Base-by-base conservation (phyloP, 2,797 vertebrate species). In the Myotis pilosus region DNA sequence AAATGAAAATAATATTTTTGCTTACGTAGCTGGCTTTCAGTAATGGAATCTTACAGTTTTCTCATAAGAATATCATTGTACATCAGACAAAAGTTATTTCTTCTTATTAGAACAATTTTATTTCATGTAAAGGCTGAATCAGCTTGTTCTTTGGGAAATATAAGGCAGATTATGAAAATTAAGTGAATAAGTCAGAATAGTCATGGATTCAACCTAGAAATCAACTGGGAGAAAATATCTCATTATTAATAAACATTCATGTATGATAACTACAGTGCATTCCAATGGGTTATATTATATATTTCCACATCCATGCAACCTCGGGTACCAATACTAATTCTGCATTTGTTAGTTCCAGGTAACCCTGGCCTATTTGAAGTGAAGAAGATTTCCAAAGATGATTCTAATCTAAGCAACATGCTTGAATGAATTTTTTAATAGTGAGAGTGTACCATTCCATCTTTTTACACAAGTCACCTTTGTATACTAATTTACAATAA, bases 81-180 rank as follows among this genome's bases (percentile, higher is more conserved):
- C 49, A 89, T 53, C n/a, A 94, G 64, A 82, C 44, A 94, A 95
- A 91, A 11, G 3, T 86, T 93, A 83, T 96, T 97, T 47, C 90
- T 91, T 97, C 97, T 97, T 97, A 97, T 97, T 97, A 96, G 86
- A 97, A 97, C 20, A 93, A 87, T 94, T 92, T 98, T 38, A 93
- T 96, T 96, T 95, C 94, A 95, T 71, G 90, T 96, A 87, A 96
- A 88, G 91, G 66, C 90, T 96, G 91, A 97, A 69, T 97, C 92
- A 97, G 87, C 78, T 93, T 97, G 28, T 92, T 96, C 60, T 96
- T 97, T 96, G 89, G 90, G 57, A 96, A 94, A 71, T 96, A 66
- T 91, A 94, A 96, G 75, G 62, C 87, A 93, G 57, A 78, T 64
- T 84, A 25, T 75, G 87, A 97, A 97, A 98, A 96, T 93, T 94